These are phyloP conservation scores for Cephalopholis sonnerati DNA, from an alignment of 2,113 vertebrate species.

Conservation along the genomic window DNA sequence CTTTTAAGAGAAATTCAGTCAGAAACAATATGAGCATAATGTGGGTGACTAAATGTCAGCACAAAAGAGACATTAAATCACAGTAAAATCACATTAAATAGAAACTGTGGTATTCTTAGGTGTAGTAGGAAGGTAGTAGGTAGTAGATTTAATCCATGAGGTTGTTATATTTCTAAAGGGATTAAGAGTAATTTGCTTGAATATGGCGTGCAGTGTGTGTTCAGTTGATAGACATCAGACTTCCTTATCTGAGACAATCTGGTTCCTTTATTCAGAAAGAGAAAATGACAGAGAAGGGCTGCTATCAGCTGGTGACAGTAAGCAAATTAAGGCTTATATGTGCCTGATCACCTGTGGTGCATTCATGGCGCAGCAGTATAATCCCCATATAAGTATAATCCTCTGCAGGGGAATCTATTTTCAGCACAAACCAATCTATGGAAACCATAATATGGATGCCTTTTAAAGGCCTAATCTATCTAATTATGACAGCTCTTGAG, in stretches of 20 bases:
- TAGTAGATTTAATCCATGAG: background rate
- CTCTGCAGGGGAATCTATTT: background rate
- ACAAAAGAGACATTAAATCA: background rate
- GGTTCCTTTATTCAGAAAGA: constrained; percentile 59
- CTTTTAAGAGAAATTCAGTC: constrained; percentile 75
- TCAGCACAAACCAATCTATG: background rate
- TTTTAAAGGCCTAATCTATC: background rate
- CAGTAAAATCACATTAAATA: background rate
- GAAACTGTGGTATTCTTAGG: background rate
- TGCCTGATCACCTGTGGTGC: constrained; percentile 11
- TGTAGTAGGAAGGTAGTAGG: background rate
- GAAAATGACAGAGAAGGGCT: background rate
- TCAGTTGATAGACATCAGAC: constrained; percentile 67
- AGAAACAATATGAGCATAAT: constrained; percentile 15
- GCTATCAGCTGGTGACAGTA: constrained; percentile 54
- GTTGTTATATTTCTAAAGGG: background rate
- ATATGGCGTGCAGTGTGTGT: constrained; percentile 25
- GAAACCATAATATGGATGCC: background rate
- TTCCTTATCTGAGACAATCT: constrained; percentile 66
- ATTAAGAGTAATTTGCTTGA: constrained; percentile 3
- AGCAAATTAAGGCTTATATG: constrained; percentile 64
- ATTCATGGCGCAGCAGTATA: background rate
- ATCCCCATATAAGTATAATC: constrained; percentile 1
- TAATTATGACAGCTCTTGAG: background rate
- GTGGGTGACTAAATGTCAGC: background rate